Evolutionary conservation across 23 tunicate species (phyloP), one percentile per base, ranked within the genome.

Genomic region (Ciona savignyi): DNA sequence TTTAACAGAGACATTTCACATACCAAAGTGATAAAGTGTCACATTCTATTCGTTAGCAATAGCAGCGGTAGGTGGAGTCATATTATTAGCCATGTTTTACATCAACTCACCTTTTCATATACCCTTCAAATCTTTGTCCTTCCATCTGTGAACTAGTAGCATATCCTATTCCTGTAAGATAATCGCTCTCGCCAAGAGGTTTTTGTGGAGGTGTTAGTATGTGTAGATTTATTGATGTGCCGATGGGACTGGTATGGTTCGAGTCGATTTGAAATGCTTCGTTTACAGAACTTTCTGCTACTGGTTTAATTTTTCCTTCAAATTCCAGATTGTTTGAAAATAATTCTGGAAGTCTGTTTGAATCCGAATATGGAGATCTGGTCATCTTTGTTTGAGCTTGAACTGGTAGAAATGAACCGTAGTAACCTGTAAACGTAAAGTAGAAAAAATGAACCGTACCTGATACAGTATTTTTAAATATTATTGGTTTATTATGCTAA

Each of bases 351-450:
- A 42, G 56, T 42, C 56, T 9, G 11, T 9, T 6, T 9, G 56
- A 6, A 6, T 42, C 56, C 56, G 15, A 6, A 15, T 42, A 42
- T 15, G 56, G 9, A 15, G 56, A 15, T 9, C 15, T 42, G 56
- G 56, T 42, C 15, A 42, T 9, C 15, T 42, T 42, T 42, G 56
- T 15, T 15, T 42, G 56, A 42, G 56, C 11, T 42, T 42, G 56
- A 9, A 15, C 11, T 42, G 56, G 56, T 42, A 42, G 56, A 15
- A 6, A 42, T 6, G 56, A 42, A 42, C 56, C 15, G 56, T 42
- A 42, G 56, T 42, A 42, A 42, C 56, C 56, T 42, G 56, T 42
- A 42, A 42, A 42, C n/a, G n/a, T n/a, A n/a, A n/a, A n/a, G n/a
- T n/a, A n/a, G n/a, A n/a, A n/a, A n/a, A n/a, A n/a, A n/a, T n/a